phyloP scores from a whole-genome alignment of 2,888 invertebrate genomes.

The Scaptomyza tumidula region DNA sequence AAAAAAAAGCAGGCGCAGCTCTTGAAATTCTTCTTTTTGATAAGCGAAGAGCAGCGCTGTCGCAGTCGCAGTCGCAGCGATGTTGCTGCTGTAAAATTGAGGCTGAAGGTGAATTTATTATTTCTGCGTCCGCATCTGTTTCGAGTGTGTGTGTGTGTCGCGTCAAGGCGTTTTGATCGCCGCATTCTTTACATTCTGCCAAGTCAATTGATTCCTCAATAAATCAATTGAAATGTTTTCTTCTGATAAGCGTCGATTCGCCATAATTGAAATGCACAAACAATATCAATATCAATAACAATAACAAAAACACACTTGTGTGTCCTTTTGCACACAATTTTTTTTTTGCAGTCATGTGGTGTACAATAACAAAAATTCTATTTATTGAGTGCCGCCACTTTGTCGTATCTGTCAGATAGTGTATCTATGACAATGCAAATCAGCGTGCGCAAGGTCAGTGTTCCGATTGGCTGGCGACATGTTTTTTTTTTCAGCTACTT shows the following conservation, averaged over 20 bases:
- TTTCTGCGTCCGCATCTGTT: constrained; percentile 28
- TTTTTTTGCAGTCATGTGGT: constrained; percentile 32
- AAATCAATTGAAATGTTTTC: constrained; percentile 69
- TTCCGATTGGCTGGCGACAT: constrained; percentile 42
- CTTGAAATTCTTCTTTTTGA: constrained; percentile 27
- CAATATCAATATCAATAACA: constrained; percentile 16
- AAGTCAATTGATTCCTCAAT: constrained; percentile 70
- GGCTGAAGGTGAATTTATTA: constrained; percentile 68
- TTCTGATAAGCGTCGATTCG: constrained; percentile 46
- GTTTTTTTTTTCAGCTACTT: constrained; percentile 25
- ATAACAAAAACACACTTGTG: constrained; percentile 20
- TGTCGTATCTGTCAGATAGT: constrained; percentile 49
- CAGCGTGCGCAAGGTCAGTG: constrained; percentile 69
- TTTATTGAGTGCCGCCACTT: constrained; percentile 7
- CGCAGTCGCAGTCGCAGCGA: background rate
- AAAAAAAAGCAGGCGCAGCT: constrained; percentile 22
- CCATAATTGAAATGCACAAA: constrained; percentile 54
- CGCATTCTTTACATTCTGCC: constrained; percentile 58
- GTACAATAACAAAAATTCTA: background rate
- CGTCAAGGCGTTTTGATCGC: constrained; percentile 57
- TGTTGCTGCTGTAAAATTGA: constrained; percentile 61
- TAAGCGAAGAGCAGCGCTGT: constrained; percentile 38
- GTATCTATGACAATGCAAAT: constrained; percentile 61
- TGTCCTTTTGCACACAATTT: constrained; percentile 67
- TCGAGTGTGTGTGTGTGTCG: constrained; percentile 40